These are phyloP conservation scores for Nyctibius grandis DNA, from an alignment of 2,797 vertebrate species.

Conservation along the genomic window DNA sequence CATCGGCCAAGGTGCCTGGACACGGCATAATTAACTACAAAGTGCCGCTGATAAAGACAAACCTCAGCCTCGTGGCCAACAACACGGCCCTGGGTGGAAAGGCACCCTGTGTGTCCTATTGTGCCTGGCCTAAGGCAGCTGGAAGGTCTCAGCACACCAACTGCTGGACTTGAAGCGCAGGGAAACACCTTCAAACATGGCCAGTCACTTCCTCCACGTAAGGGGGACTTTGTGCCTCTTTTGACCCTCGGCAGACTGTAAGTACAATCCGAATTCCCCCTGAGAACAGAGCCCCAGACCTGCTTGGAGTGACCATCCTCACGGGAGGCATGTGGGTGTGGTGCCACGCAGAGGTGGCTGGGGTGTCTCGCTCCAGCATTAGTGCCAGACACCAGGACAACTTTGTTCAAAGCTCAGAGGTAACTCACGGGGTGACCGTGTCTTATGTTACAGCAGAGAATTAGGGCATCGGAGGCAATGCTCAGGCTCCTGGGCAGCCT, in stretches of 20 bases:
- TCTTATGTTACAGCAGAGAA: not conserved
- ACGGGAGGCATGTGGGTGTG: rapidly evolving
- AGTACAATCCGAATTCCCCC: not conserved
- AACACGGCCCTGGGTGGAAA: not conserved
- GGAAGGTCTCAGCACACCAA: not conserved
- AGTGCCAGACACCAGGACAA: not conserved
- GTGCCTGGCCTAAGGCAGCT: not conserved
- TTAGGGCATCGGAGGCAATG: not conserved
- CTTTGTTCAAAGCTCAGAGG: not conserved
- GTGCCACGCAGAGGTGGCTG: not conserved
- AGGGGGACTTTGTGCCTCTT: not conserved
- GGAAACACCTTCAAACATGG: not conserved
- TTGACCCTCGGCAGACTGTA: not conserved
- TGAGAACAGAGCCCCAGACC: not conserved
- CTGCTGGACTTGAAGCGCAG: not conserved
- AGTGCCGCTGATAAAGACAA: not conserved
- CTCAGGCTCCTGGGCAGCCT: not conserved
- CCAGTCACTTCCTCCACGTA: not conserved
- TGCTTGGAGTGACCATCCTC: rapidly evolving
- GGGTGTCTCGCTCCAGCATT: rapidly evolving
- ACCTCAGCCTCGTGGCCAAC: not conserved
- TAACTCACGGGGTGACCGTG: not conserved
- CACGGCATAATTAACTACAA: not conserved
- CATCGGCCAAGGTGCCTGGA: not conserved
- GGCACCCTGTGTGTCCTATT: rapidly evolving